Percentiles rank a stretch among this genome's conserved stretches.
phyloP scores from a whole-genome alignment of 2,888 invertebrate species.

The Bembecia ichneumoniformis region DNA sequence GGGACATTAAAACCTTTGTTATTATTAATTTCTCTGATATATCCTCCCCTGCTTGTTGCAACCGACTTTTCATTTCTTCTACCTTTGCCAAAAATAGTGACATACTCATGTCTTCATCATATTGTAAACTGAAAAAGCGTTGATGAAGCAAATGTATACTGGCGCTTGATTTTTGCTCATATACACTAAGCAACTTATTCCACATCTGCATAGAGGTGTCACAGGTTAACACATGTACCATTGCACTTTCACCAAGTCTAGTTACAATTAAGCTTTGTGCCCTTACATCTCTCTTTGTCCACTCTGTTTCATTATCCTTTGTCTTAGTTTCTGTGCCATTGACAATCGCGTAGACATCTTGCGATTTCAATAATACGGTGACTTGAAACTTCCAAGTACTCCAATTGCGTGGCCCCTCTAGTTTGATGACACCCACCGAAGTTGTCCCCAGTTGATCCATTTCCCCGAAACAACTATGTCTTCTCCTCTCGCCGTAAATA shows the following conservation, averaged over 20 bases:
- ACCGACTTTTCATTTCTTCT: constrained; percentile 5
- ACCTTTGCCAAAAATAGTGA: too few species aligned
- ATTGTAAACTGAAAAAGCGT: too few species aligned
- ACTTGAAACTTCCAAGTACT: constrained; percentile 8
- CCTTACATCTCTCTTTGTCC: constrained; percentile 9
- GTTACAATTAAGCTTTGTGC: constrained; percentile 14
- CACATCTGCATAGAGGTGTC: constrained; percentile 8
- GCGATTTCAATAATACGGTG: constrained; percentile 3
- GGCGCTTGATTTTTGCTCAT: too few species aligned
- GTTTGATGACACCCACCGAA: constrained; percentile 2
- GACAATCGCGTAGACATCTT: constrained; percentile 1
- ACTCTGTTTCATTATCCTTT: not conserved
- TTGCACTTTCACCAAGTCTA: constrained; percentile 11
- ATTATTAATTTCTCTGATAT: constrained; percentile 15
- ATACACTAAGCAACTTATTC: too few species aligned
- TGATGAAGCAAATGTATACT: too few species aligned
- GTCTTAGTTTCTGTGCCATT: constrained; percentile 1
- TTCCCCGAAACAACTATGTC: too few species aligned
- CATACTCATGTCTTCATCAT: too few species aligned
- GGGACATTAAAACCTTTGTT: constrained; percentile 19
- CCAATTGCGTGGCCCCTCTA: constrained; percentile 7
- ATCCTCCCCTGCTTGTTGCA: constrained; percentile 10
- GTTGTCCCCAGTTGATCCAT: too few species aligned
- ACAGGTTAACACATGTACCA: constrained; percentile 13
- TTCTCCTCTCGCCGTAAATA: too few species aligned